Percentiles rank a stretch among this genome's conserved stretches.
Evolutionary conservation across 2,113 vertebrate genomes (phyloP).

Genomic region (Takifugu flavidus): DNA sequence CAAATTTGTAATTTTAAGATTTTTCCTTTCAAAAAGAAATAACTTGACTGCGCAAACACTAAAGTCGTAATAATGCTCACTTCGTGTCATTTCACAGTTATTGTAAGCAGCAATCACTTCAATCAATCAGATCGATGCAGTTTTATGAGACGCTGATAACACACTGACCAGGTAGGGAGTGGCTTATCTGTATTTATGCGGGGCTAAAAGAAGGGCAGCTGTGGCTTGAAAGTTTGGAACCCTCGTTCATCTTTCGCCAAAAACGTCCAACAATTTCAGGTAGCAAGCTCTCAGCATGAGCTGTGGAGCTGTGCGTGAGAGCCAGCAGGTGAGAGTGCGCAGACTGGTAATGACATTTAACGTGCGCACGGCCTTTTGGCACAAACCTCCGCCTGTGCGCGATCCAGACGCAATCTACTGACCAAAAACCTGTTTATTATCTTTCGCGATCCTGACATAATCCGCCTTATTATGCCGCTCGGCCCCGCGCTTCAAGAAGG

Average conservation of each 20-base stretch:
- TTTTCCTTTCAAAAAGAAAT: not conserved
- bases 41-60: not conserved
- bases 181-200: constrained; percentile 36
- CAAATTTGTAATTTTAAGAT: not conserved
- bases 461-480: no score
- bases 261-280: no score
- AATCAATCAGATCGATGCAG: constrained; percentile 44
- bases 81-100: constrained; percentile 11
- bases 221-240: not conserved
- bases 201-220: constrained; percentile 35
- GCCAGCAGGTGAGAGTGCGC: constrained; percentile 2
- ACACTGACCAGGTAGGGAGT: constrained; percentile 32
- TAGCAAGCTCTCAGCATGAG: no score
- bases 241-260: no score
- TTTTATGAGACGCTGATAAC: constrained; percentile 61
- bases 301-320: no score
- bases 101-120: constrained; percentile 17
- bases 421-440: not conserved
- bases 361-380: not conserved
- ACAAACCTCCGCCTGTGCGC: not conserved
- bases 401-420: not conserved
- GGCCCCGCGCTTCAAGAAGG: no score
- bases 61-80: not conserved
- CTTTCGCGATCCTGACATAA: not conserved
- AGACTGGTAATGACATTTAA: not conserved